phyloP scores from a whole-genome alignment of 2,113 vertebrate species.

The Elgaria multicarinata region DNA sequence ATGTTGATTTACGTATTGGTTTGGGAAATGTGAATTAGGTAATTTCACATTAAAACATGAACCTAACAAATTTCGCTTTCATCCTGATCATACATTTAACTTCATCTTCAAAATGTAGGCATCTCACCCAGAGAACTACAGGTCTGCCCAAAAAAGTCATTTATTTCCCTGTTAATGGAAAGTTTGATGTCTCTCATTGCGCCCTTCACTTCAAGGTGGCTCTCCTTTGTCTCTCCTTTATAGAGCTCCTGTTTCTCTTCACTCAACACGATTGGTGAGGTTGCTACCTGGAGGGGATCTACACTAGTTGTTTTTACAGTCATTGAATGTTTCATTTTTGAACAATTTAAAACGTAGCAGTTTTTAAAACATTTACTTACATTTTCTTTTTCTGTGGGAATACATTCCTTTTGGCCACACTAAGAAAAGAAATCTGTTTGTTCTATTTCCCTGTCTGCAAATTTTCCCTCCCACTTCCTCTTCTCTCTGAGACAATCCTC shows the following conservation, averaged over 20 bases:
- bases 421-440: too few species aligned
- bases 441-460: too few species aligned
- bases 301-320: too few species aligned
- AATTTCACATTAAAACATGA: background rate
- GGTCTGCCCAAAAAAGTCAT: background rate
- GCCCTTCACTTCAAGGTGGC: background rate
- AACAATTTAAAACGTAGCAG: too few species aligned
- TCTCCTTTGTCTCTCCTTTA: background rate
- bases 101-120: background rate
- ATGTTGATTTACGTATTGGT: too few species aligned
- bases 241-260: background rate
- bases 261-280: background rate
- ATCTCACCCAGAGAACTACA: background rate
- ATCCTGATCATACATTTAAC: background rate
- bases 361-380: too few species aligned
- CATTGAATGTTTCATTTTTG: too few species aligned
- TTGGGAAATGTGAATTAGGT: background rate
- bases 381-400: too few species aligned
- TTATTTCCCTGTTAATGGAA: background rate
- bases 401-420: too few species aligned
- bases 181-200: background rate
- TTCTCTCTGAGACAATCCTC: too few species aligned
- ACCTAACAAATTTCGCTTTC: background rate
- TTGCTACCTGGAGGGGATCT: too few species aligned
- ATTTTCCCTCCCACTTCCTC: too few species aligned